Evolutionary conservation across 2,113 vertebrate genomes (phyloP).

Genomic region (Menura novaehollandiae): DNA sequence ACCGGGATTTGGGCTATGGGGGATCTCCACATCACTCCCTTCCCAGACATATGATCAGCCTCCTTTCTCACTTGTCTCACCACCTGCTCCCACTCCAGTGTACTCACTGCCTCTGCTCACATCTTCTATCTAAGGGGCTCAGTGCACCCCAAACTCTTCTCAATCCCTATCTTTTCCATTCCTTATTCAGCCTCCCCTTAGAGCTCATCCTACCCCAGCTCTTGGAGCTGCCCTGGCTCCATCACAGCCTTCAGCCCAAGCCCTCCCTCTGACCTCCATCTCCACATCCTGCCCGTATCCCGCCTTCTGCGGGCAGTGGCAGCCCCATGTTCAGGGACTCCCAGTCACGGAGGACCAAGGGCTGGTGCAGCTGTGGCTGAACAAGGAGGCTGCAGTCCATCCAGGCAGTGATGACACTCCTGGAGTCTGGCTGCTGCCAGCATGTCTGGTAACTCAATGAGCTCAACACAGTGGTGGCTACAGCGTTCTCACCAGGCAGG

Average conservation of each 20-base stretch:
- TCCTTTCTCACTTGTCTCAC: fast-evolving
- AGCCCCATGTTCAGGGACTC: background rate
- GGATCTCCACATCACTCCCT: background rate
- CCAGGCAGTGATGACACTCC: background rate
- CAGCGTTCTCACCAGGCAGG: background rate
- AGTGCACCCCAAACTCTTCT: background rate
- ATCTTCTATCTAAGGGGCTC: background rate
- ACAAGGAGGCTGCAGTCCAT: background rate
- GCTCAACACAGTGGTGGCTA: background rate
- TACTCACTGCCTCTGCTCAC: background rate
- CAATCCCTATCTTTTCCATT: background rate
- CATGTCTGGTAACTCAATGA: background rate
- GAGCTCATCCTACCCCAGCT: background rate
- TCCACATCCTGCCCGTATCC: background rate
- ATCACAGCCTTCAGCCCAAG: background rate
- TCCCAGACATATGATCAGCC: background rate
- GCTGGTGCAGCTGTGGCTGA: background rate
- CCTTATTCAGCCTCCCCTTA: background rate
- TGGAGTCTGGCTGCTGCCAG: background rate
- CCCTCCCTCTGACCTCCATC: background rate
- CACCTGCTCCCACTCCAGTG: background rate
- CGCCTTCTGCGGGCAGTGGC: fast-evolving
- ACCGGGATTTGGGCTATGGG: background rate
- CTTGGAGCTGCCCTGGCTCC: background rate
- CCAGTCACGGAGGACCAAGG: background rate